Evolutionary conservation across 1,140 invertebrate genomes (phyloP).

Genomic region (Pseudomyrmex cubaensis): DNA sequence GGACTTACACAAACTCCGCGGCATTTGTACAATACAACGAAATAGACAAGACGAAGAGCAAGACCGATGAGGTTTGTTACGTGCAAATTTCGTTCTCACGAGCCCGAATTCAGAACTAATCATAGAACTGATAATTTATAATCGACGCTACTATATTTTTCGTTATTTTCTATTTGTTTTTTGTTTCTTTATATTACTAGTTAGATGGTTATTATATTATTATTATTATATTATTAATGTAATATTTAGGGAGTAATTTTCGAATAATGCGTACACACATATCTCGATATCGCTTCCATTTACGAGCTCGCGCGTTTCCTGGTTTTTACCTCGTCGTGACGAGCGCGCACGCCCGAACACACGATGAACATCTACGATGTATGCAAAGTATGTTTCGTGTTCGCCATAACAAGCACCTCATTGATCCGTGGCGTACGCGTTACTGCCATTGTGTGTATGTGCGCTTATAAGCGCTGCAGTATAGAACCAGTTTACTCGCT

Average conservation of each 20-base stretch:
- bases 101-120: background rate
- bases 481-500: slow-evolving; percentile 79
- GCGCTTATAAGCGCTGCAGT: slow-evolving; percentile 56
- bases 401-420: slow-evolving; percentile 84
- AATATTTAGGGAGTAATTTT: background rate
- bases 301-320: slow-evolving; percentile 57
- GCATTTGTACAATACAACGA: background rate
- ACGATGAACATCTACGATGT: slow-evolving; percentile 82
- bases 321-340: slow-evolving; percentile 61
- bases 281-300: slow-evolving; percentile 55
- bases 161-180: too few relatives aligned
- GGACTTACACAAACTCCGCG: slow-evolving; percentile 63
- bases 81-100: slow-evolving; percentile 54
- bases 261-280: background rate
- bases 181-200: too few relatives aligned
- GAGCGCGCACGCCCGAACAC: slow-evolving; percentile 33
- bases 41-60: slow-evolving; percentile 14
- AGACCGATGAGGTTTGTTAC: background rate
- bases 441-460: slow-evolving; percentile 76
- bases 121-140: background rate
- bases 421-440: slow-evolving; percentile 81
- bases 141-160: background rate
- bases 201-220: too few relatives aligned
- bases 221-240: too few relatives aligned
- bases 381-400: slow-evolving; percentile 84